phyloP scores from a whole-genome alignment of 2,888 invertebrate species.

The Stegophylla sp. region DNA sequence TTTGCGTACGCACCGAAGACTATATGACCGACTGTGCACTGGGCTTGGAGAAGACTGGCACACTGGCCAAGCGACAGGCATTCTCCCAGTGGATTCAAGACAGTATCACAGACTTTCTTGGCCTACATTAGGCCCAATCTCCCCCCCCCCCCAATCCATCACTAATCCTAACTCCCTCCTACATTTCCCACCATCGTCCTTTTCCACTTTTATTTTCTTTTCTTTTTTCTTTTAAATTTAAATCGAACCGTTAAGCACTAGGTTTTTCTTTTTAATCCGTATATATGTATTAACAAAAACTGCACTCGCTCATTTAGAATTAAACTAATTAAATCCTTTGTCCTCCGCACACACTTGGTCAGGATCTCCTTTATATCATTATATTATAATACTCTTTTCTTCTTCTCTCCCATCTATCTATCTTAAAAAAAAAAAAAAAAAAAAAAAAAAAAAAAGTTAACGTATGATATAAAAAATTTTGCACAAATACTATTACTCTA shows the following conservation, averaged over 20 bases:
- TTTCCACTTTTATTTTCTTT: neutral
- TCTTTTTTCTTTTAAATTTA: neutral
- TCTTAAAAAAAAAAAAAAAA: neutral
- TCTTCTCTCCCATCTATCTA: neutral
- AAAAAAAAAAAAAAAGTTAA: too few species aligned
- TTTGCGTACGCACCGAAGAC: constrained; percentile 81
- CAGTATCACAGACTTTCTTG: constrained; percentile 78
- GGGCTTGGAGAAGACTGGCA: constrained; percentile 64
- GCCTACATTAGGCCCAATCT: constrained; percentile 67
- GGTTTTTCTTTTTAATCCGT: neutral
- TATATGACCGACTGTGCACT: constrained; percentile 69
- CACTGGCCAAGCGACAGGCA: constrained; percentile 65
- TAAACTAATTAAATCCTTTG: too few species aligned
- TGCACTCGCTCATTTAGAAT: neutral
- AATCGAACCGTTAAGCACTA: neutral
- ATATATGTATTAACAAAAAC: neutral
- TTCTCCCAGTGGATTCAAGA: constrained; percentile 68
- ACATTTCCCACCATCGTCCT: constrained; percentile 11
- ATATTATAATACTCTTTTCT: too few species aligned
- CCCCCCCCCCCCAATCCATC: neutral
- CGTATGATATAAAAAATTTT: neutral
- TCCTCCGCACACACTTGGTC: too few species aligned
- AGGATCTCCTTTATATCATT: too few species aligned
- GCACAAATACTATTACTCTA: neutral
- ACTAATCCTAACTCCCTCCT: neutral